These are phyloP conservation scores for Thunnus thynnus DNA, from an alignment of 2,113 vertebrate species.

Conservation along the genomic window DNA sequence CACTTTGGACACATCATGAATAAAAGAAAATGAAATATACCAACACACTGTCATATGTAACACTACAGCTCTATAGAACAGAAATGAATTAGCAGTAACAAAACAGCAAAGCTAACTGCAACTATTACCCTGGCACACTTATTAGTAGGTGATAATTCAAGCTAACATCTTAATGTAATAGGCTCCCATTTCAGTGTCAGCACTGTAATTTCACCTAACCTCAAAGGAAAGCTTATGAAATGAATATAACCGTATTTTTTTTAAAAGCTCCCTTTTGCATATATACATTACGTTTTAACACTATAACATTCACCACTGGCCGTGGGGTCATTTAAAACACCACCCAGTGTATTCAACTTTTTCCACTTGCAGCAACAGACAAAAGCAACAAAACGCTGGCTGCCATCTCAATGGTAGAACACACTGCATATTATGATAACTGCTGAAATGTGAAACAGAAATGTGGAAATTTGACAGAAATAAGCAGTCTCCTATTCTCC, in stretches of 20 bases:
- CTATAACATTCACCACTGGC: too few relatives aligned
- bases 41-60: not conserved
- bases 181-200: too few relatives aligned
- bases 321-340: too few relatives aligned
- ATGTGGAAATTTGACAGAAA: not conserved
- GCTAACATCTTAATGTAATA: too few relatives aligned
- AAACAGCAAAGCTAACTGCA: too few relatives aligned
- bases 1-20: not conserved
- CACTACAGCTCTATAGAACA: not conserved
- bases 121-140: too few relatives aligned
- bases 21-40: not conserved
- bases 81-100: too few relatives aligned
- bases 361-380: not conserved
- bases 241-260: too few relatives aligned
- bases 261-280: conserved; percentile 16
- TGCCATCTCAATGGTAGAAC: not conserved
- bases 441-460: not conserved
- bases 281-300: too few relatives aligned
- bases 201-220: not conserved
- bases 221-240: not conserved
- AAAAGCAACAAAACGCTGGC: not conserved
- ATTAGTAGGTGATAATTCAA: too few relatives aligned
- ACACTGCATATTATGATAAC: not conserved
- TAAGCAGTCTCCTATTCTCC: too few relatives aligned
- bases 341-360: too few relatives aligned